These are phyloP conservation scores for Tapera naevia DNA, from an alignment of 2,797 vertebrate genomes.

Conservation along the genomic window DNA sequence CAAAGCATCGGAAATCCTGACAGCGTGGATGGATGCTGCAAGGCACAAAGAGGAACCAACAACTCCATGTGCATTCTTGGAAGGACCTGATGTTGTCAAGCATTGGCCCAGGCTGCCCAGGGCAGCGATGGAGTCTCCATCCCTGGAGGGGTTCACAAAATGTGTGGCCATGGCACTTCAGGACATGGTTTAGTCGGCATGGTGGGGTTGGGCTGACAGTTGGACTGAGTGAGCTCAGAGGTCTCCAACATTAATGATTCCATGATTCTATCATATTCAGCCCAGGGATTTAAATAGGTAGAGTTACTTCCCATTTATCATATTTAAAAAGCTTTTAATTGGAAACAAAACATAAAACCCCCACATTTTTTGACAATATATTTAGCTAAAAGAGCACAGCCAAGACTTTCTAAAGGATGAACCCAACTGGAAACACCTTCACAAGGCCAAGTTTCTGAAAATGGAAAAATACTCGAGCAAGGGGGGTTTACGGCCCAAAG, in stretches of 20 bases:
- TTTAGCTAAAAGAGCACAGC: neutral
- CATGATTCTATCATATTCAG: too few relatives aligned
- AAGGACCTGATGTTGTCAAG: too few relatives aligned
- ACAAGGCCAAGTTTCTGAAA: neutral
- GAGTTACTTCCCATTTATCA: neutral
- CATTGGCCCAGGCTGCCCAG: too few relatives aligned
- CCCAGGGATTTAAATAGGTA: neutral
- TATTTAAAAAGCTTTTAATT: neutral
- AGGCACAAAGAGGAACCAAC: neutral
- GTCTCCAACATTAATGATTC: too few relatives aligned
- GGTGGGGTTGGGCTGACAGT: too few relatives aligned
- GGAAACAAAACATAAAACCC: neutral
- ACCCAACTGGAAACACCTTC: neutral
- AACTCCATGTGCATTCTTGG: accelerated
- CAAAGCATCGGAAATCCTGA: neutral
- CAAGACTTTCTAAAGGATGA: neutral
- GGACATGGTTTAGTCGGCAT: too few relatives aligned
- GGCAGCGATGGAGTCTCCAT: too few relatives aligned
- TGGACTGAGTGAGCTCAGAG: too few relatives aligned
- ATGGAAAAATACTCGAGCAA: accelerated
- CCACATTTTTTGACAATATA: neutral
- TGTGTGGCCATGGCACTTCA: too few relatives aligned
- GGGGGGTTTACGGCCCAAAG: neutral
- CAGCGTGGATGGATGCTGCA: neutral
- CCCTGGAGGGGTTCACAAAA: too few relatives aligned